Base-by-base conservation (phyloP, 2,888 invertebrate species). In the Acronicta leporina region DNA sequence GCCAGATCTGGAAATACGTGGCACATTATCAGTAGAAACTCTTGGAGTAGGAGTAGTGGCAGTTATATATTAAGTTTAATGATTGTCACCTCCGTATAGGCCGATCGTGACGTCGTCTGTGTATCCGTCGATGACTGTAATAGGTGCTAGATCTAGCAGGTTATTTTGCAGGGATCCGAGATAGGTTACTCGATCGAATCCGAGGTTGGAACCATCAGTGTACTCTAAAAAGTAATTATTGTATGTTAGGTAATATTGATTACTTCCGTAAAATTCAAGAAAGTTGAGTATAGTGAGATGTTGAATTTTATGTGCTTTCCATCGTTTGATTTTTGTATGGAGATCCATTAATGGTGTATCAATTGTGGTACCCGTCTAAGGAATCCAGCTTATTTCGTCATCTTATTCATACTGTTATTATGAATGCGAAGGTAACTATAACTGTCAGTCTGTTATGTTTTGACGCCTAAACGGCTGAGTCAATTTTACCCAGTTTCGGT, bases 91-190 rank as follows among this genome's bases (percentile, higher is more conserved):
- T 59, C 71, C 71, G 10, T 50, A 43, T 40, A 73, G 35, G 8
- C 41, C 52, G 27, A 82, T 81, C 5, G 45, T 25, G 8, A 85
- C 82, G 25, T 72, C 61, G 6, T 63, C 11, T 1, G 66, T 68
- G 55, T 75, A 81, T 30, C 82, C 84, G 48, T 77, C 70, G 5
- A 50, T 66, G 15, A 85, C 70, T 6, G 65, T 70, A 14, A 85
- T 83, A 2, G 77, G 53, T 40, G 66, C 60, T 38, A 84, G 49
- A 6, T 52, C 52, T 13, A 56, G 30, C 8, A 25, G 27, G 33
- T 57, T 52, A 33, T 63, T 63, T 44, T 63, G 45, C 11, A 77
- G 54, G 11, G 71, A 55, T 1, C 74, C 74, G 7, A 62, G 5
- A 49, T 73, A 73, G 20, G 56, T 63, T 11, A 68, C 50, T 35